phyloP scores from a whole-genome alignment of 37 sponge, comb jelly and placozoan genomes.

The Tethya wilhelma region DNA sequence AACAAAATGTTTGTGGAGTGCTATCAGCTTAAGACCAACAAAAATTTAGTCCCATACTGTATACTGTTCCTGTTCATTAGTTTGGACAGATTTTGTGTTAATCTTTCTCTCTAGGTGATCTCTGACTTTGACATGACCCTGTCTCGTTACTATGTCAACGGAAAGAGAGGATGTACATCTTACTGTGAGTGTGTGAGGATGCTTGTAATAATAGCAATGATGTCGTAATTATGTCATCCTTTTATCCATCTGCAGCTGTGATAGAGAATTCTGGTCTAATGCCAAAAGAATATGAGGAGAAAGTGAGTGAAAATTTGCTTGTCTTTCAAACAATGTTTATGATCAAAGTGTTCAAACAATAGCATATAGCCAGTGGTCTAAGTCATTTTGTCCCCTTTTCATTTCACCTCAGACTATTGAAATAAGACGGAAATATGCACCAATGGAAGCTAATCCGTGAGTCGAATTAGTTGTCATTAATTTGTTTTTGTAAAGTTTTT shows the following conservation, averaged over 20 bases:
- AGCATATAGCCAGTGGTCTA: too few relatives aligned
- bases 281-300: conserved; percentile 30
- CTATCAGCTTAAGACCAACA: too few relatives aligned
- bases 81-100: background rate
- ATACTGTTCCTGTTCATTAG: too few relatives aligned
- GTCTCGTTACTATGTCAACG: conserved; percentile 36
- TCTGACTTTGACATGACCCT: conserved; percentile 53
- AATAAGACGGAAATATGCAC: conserved; percentile 52
- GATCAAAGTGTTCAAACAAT: too few relatives aligned
- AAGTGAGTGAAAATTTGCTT: conserved; percentile 17
- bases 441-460: conserved; percentile 62
- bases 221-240: background rate
- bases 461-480: background rate
- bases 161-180: conserved; percentile 29
- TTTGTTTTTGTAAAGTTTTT: too few relatives aligned
- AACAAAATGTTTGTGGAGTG: too few relatives aligned
- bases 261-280: conserved; percentile 34
- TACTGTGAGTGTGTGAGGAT: conserved; percentile 43
- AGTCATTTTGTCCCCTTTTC: too few relatives aligned
- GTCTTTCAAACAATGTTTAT: too few relatives aligned
- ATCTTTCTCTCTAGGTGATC: conserved; percentile 22
- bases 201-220: background rate
- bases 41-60: too few relatives aligned
- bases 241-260: background rate
- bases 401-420: conserved; percentile 12